These are phyloP conservation scores for Emydocephalus ijimae DNA, from an alignment of 2,113 vertebrate species.

Conservation along the genomic window DNA sequence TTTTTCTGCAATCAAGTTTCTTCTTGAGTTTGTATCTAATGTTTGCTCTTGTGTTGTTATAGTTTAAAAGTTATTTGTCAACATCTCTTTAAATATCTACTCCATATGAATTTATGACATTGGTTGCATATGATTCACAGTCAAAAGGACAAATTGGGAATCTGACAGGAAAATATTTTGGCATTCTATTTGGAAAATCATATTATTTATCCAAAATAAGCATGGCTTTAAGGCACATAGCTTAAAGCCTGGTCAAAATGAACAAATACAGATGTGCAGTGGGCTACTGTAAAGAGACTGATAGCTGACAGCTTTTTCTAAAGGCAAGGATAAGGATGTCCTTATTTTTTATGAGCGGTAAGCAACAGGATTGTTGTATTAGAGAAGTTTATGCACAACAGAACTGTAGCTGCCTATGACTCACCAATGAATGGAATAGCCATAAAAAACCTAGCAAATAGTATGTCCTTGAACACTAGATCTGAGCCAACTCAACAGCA, in stretches of 20 bases:
- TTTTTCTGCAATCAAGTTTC: too few species aligned
- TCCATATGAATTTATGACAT: background rate
- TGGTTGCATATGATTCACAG: background rate
- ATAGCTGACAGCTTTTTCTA: background rate
- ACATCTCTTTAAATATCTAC: background rate
- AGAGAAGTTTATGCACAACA: background rate
- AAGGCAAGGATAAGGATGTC: background rate
- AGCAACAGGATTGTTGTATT: constrained; percentile 28
- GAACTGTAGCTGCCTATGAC: background rate
- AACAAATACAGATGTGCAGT: background rate
- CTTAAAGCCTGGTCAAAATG: background rate
- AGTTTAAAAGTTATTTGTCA: too few species aligned
- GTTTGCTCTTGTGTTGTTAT: too few species aligned
- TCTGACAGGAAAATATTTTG: background rate
- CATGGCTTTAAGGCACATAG: background rate
- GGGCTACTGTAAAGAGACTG: background rate
- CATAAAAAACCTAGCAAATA: background rate
- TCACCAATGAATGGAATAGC: background rate
- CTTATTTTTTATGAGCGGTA: background rate
- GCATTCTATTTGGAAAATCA: background rate
- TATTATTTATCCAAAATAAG: background rate
- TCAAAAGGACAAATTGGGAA: background rate
- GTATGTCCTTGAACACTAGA: background rate
- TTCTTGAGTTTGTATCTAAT: too few species aligned
- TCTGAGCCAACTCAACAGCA: background rate